Conservation (phyloP, 2,888 invertebrate genomes). For the Andrena bicolor region DNA sequence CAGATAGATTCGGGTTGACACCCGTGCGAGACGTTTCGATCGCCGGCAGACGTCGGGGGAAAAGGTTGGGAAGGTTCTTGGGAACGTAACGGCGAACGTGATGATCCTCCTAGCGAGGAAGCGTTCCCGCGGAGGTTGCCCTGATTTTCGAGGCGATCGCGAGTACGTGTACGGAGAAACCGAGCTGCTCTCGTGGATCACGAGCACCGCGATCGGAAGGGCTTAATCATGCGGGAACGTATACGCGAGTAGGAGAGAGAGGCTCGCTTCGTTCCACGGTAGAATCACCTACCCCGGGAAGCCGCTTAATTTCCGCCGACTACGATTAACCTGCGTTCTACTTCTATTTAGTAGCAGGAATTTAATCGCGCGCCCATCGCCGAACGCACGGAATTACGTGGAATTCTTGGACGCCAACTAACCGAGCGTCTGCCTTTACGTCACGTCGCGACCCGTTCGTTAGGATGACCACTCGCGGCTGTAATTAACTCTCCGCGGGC, state of each 20-base stretch:
- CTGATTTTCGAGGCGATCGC: conserved; percentile 60
- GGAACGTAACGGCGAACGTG: conserved; percentile 9
- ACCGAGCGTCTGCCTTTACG: neutral
- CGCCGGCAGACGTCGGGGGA: neutral
- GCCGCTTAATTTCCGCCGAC: conserved; percentile 60
- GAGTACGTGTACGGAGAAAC: conserved; percentile 31
- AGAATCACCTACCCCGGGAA: conserved; percentile 44
- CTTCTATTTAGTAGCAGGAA: conserved; percentile 58
- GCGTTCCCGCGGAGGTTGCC: conserved; percentile 62
- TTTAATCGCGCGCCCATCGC: conserved; percentile 40
- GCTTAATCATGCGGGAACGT: conserved; percentile 67
- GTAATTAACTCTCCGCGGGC: conserved; percentile 38
- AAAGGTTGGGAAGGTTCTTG: conserved; percentile 6
- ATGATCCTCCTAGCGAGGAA: conserved; percentile 9
- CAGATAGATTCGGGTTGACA: conserved; percentile 41
- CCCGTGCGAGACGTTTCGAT: conserved; percentile 10
- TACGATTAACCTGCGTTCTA: conserved; percentile 62
- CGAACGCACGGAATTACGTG: conserved; percentile 28
- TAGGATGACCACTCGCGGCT: conserved; percentile 8
- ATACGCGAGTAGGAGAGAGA: conserved; percentile 25
- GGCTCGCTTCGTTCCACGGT: conserved; percentile 33
- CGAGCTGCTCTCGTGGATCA: conserved; percentile 60
- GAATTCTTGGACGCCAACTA: conserved; percentile 16
- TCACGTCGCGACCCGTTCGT: conserved; percentile 25
- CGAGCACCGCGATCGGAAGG: conserved; percentile 70